A percentile compares a stretch with the other conserved stretches of the same genome.
These are phyloP conservation scores for Myotis planiceps DNA, from an alignment of 2,797 vertebrate genomes.

Conservation along the genomic window DNA sequence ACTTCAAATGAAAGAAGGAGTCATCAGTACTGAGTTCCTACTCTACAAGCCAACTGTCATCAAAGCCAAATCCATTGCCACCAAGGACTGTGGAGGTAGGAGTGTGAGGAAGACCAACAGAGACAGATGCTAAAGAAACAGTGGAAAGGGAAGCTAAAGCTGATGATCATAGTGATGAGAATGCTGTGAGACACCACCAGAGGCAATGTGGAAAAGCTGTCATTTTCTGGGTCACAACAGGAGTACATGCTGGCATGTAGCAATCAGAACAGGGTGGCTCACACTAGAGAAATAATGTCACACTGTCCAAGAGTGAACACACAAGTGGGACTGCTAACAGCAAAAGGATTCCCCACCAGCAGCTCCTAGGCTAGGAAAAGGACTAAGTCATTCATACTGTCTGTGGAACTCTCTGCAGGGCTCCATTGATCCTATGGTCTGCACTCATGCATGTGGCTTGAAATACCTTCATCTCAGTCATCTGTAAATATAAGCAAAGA, in stretches of 20 bases:
- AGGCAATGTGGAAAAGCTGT: slow-evolving; percentile 42
- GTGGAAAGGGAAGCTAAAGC: slow-evolving; percentile 34
- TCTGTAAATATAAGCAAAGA: slow-evolving; percentile 43
- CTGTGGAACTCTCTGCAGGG: slow-evolving; percentile 48
- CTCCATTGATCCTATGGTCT: slow-evolving; percentile 54
- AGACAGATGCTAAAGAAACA: slow-evolving; percentile 52
- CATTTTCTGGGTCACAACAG: slow-evolving; percentile 45
- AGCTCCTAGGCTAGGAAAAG: slow-evolving; percentile 37
- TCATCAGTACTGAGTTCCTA: slow-evolving; percentile 45
- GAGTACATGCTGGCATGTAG: not conserved
- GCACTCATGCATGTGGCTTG: not conserved
- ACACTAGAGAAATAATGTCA: slow-evolving; percentile 46
- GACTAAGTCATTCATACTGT: slow-evolving; percentile 4
- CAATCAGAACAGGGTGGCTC: slow-evolving; percentile 51
- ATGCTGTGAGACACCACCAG: slow-evolving; percentile 59
- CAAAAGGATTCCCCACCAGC: slow-evolving; percentile 63
- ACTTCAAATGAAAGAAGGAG: slow-evolving; percentile 35
- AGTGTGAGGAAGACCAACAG: not conserved
- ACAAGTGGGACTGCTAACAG: slow-evolving; percentile 38
- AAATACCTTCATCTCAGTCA: slow-evolving; percentile 36
- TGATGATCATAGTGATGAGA: slow-evolving; percentile 45
- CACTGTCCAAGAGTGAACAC: slow-evolving; percentile 48
- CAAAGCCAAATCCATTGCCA: slow-evolving; percentile 56
- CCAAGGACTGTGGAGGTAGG: slow-evolving; percentile 32
- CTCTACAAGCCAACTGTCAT: slow-evolving; percentile 58